These are phyloP conservation scores for Nettapus auritus DNA, from an alignment of 2,113 vertebrate genomes.

Conservation along the genomic window DNA sequence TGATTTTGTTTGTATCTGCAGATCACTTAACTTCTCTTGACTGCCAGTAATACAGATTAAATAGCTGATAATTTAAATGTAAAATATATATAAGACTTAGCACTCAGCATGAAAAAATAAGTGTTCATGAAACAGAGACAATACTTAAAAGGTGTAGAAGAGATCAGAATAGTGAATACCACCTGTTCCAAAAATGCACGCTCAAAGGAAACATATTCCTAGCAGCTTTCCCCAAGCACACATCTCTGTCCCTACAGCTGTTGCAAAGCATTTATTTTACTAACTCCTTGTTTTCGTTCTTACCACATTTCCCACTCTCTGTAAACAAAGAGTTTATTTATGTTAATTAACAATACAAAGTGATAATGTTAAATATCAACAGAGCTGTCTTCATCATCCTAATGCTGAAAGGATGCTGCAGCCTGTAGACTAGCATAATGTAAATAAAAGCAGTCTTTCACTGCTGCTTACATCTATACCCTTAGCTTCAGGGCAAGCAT, in stretches of 20 bases:
- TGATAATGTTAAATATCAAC: neutral
- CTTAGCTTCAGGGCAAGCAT: neutral
- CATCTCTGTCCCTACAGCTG: rapidly evolving
- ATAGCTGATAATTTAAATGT: neutral
- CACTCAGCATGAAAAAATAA: neutral
- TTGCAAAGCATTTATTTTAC: neutral
- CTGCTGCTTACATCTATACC: neutral
- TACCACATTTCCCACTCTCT: neutral
- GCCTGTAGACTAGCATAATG: neutral
- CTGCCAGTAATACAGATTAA: neutral
- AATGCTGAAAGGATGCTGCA: neutral
- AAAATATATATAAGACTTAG: neutral
- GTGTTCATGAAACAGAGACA: neutral
- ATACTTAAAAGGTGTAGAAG: neutral
- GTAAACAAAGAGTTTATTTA: neutral
- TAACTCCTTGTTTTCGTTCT: neutral
- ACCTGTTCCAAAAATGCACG: neutral
- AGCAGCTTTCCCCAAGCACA: neutral
- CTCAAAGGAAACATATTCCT: neutral
- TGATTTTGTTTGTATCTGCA: neutral
- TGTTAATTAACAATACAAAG: neutral
- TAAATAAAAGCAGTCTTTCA: neutral
- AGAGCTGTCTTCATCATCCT: neutral
- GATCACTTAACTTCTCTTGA: neutral
- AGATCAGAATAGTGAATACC: neutral